phyloP scores from a whole-genome alignment of 2,888 invertebrate genomes.

The Ctena decussata region DNA sequence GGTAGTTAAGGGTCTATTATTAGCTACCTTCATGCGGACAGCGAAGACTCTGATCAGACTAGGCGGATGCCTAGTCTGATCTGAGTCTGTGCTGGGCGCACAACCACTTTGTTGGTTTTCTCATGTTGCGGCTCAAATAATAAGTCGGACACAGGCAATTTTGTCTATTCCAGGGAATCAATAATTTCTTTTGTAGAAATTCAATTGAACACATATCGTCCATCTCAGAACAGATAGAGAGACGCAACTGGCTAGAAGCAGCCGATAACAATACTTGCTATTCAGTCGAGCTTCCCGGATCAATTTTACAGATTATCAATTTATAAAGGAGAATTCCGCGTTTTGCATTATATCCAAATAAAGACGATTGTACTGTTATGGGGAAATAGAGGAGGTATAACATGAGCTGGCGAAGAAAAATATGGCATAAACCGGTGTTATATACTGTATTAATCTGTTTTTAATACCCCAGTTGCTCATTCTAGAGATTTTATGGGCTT shows the following conservation, averaged over 20 bases:
- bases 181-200: slow-evolving; percentile 50
- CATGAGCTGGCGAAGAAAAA: not conserved
- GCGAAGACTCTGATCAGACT: too few relatives aligned
- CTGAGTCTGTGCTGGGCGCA: too few relatives aligned
- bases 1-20: too few relatives aligned
- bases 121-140: too few relatives aligned
- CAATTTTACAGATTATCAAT: slow-evolving; percentile 63
- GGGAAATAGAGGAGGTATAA: not conserved
- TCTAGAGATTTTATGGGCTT: not conserved
- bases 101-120: too few relatives aligned
- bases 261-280: slow-evolving; percentile 32
- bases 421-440: not conserved
- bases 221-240: slow-evolving; percentile 40
- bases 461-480: slow-evolving; percentile 10
- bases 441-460: slow-evolving; percentile 14
- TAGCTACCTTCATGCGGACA: too few relatives aligned
- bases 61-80: too few relatives aligned
- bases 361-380: slow-evolving; percentile 27
- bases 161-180: slow-evolving; percentile 31
- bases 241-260: slow-evolving; percentile 23
- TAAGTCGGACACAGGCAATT: slow-evolving; percentile 25
- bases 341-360: slow-evolving; percentile 67
- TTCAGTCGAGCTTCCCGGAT: slow-evolving; percentile 43
- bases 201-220: slow-evolving; percentile 41
- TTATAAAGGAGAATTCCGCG: slow-evolving; percentile 53